Evolutionary conservation across 1,140 invertebrate species (phyloP).

Genomic region (Thaumetopoea pityocampa): DNA sequence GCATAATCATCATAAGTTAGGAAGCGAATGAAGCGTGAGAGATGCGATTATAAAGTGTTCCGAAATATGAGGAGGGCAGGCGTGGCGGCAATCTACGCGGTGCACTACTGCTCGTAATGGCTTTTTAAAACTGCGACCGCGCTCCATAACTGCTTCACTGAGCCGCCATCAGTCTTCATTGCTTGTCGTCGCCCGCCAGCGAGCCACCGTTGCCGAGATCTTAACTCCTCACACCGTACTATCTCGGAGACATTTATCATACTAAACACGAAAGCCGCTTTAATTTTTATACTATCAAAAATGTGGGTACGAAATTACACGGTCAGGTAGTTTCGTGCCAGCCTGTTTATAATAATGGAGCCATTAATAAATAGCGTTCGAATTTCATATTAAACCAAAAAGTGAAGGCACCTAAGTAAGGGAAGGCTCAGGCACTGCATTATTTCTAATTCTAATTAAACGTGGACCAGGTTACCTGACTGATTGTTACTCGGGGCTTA

Average conservation of each 20-base stretch:
- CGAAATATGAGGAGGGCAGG: slow-evolving; percentile 65
- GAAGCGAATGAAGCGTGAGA: slow-evolving; percentile 68
- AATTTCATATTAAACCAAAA: too few species aligned
- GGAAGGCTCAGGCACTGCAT: too few species aligned
- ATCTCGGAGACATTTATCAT: slow-evolving; percentile 61
- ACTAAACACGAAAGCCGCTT: slow-evolving; percentile 40
- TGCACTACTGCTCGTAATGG: slow-evolving; percentile 70
- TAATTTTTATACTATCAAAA: slow-evolving; percentile 26
- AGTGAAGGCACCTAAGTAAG: too few species aligned
- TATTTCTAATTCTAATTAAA: too few species aligned
- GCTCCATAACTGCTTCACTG: slow-evolving; percentile 67
- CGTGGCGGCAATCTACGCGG: slow-evolving; percentile 60
- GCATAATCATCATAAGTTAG: slow-evolving; percentile 75
- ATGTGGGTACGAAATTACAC: slow-evolving; percentile 9
- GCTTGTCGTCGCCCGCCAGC: slow-evolving; percentile 60
- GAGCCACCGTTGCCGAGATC: slow-evolving; percentile 42
- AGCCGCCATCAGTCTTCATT: slow-evolving; percentile 74
- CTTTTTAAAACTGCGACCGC: slow-evolving; percentile 74
- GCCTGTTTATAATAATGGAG: not conserved
- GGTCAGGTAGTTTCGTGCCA: slow-evolving; percentile 3
- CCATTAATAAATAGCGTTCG: not conserved
- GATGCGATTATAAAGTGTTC: slow-evolving; percentile 74
- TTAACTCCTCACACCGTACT: slow-evolving; percentile 60
- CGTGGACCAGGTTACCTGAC: slow-evolving; percentile 12
- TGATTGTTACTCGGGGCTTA: slow-evolving; percentile 19